Conservation (phyloP, 1,140 invertebrate species). For the Potamilus streckersoni region DNA sequence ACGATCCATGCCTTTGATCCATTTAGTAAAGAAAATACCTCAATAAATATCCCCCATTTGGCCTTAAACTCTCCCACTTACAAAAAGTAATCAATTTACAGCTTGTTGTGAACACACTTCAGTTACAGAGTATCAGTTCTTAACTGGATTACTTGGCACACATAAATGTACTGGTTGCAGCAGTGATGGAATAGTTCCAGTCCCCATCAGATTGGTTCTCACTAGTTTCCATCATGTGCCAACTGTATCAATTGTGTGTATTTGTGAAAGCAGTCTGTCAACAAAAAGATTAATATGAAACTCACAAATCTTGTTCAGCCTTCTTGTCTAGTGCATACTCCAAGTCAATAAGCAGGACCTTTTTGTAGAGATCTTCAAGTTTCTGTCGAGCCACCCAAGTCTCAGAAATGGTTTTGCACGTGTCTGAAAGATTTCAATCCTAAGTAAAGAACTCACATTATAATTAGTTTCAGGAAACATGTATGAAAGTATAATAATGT, state of each 20-base stretch:
- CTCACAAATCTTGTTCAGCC: conserved; percentile 84
- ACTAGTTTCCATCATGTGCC: not conserved
- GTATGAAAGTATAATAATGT: too few relatives aligned
- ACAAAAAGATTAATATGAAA: conserved; percentile 12
- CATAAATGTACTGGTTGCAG: not conserved
- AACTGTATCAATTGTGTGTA: not conserved
- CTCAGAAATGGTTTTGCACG: conserved; percentile 50
- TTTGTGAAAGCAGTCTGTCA: not conserved
- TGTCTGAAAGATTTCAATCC: conserved; percentile 8
- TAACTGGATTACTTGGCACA: too few relatives aligned
- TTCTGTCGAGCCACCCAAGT: conserved; percentile 66
- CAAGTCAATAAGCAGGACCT: conserved; percentile 82
- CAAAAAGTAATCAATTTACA: too few relatives aligned
- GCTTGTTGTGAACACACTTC: too few relatives aligned
- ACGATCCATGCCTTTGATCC: too few relatives aligned
- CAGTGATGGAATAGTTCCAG: too few relatives aligned
- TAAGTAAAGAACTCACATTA: not conserved
- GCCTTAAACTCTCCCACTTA: too few relatives aligned
- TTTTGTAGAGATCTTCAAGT: conserved; percentile 81
- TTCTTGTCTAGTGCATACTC: conserved; percentile 91
- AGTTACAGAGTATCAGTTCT: too few relatives aligned
- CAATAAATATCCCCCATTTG: too few relatives aligned
- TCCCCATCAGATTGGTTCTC: too few relatives aligned
- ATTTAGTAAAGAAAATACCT: too few relatives aligned
- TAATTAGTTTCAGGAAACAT: not conserved